Evolutionary conservation across 1,140 invertebrate genomes (phyloP), one percentile per base, ranked within the genome.

Genomic region (Ladona fulva): DNA sequence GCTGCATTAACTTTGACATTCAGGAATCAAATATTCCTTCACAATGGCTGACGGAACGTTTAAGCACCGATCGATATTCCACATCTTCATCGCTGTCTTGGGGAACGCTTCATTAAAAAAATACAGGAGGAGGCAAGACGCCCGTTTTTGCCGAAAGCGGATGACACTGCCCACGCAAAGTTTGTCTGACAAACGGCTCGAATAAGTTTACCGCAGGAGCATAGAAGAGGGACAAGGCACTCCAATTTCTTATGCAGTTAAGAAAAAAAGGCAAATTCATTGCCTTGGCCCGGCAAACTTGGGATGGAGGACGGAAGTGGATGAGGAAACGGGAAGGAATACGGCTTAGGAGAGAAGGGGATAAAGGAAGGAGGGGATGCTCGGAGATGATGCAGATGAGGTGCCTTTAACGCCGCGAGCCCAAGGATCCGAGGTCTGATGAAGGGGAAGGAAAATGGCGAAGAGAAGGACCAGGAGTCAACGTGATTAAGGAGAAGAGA

Each of bases 191-290:
- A 66, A 66, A 66, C 52, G 52, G 52, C 52, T 66, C 52, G 52
- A 66, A 66, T 16, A 66, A 66, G 52, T 66, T 66, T 6, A 66
- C 52, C 52, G 52, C 52, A 22, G n/a, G 52, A 66, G 52, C 19
- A 66, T 3, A 66, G 52, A 3, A 66, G 3, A 66, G 52, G 12
- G 52, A 66, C 3, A 12, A 66, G 52, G n/a, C 3, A 66, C 52
- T 66, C 52, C 52, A 66, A 66, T 66, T 66, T 66, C 52, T 66
- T 66, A 66, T 66, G 52, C 52, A 66, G 52, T 66, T 66, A 66
- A 8, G 29, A 37, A 66, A 66, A 66, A 66, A 66, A 66, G 16
- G 52, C 52, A 66, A 66, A 66, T 66, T 66, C 52, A 66, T 66
- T 66, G 52, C 52, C 52, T 66, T n/a, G n/a, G 44, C 44, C 44